phyloP scores from a whole-genome alignment of 2,888 invertebrate species.

The Drosophila recens region DNA sequence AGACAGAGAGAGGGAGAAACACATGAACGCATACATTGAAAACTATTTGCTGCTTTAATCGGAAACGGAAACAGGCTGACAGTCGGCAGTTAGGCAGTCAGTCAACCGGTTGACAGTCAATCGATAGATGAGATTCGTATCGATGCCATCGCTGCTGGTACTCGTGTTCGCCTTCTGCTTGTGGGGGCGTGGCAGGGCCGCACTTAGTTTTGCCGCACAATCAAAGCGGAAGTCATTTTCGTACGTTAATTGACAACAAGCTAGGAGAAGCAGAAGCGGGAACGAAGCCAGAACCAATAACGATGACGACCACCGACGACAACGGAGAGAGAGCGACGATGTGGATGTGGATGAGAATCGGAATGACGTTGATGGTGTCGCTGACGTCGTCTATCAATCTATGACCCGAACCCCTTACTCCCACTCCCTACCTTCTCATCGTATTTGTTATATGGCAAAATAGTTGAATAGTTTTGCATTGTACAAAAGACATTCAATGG shows the following conservation, averaged over 20 bases:
- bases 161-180: not conserved
- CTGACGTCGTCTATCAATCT: constrained; percentile 78
- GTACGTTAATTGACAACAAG: constrained; percentile 82
- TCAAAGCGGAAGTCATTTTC: constrained; percentile 82
- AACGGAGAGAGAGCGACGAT: constrained; percentile 20
- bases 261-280: constrained; percentile 38
- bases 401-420: constrained; percentile 30
- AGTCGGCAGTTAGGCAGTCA: constrained; percentile 76
- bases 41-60: constrained; percentile 82
- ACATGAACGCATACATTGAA: constrained; percentile 46
- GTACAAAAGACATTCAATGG: constrained; percentile 23
- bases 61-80: constrained; percentile 83
- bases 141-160: constrained; percentile 9
- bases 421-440: constrained; percentile 1
- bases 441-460: constrained; percentile 72
- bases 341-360: constrained; percentile 7
- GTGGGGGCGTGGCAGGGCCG: constrained; percentile 24
- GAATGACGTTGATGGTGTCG: constrained; percentile 72
- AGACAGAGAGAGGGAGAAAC: constrained; percentile 2
- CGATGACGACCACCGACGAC: constrained; percentile 48
- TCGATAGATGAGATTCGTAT: constrained; percentile 66
- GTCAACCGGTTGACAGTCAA: constrained; percentile 79
- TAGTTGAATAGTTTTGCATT: constrained; percentile 79
- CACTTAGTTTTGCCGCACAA: constrained; percentile 76
- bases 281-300: constrained; percentile 51